Evolutionary conservation across 2,888 invertebrate genomes (phyloP), one percentile per base, ranked within the genome.

Genomic region (Patella caerulea): DNA sequence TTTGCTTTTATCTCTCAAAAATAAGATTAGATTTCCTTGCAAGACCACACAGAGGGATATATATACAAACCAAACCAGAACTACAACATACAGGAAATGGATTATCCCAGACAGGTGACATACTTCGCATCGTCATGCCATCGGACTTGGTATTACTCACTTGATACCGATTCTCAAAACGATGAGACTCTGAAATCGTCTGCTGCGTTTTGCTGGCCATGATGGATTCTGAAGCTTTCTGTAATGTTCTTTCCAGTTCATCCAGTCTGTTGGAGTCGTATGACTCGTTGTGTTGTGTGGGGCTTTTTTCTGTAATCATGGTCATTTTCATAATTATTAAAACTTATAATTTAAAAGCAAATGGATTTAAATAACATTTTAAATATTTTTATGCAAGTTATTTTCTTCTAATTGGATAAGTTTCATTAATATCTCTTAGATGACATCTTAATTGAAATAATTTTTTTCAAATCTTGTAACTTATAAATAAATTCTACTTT

Each of bases 141-240:
- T 55, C 65, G 12, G 29, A 24, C 15, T 19, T 56, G 5, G n/a
- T 17, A 34, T 53, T 53, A 53, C 71, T 71, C 15, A 19, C 24
- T 24, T 24, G 19, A 65, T 65, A 65, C 11, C 65, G 65, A 14
- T 65, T 65, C 14, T 65, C 65, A 65, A 65, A 65, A 65, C 24
- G 65, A 24, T 24, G 65, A 11, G 19, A 24, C 14, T 65, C 65
- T 24, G 65, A 65, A 24, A 65, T 65, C 2, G 65, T 65, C 65
- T 80, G 79, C 24, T 80, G 74, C 7, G 65, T 65, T 70, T 75
- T 55, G 24, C 82, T 78, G 19, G 83, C 83, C 55, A 85, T 82
- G 78, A 88, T 87, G 70, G 88, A 87, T 73, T 86, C 81, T 7
- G 82, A 82, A 24, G 87, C 88, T 7, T 87, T 86, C 79, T 87